Conservation (phyloP, 2,797 vertebrate genomes). For the Uromys caudimaculatus region DNA sequence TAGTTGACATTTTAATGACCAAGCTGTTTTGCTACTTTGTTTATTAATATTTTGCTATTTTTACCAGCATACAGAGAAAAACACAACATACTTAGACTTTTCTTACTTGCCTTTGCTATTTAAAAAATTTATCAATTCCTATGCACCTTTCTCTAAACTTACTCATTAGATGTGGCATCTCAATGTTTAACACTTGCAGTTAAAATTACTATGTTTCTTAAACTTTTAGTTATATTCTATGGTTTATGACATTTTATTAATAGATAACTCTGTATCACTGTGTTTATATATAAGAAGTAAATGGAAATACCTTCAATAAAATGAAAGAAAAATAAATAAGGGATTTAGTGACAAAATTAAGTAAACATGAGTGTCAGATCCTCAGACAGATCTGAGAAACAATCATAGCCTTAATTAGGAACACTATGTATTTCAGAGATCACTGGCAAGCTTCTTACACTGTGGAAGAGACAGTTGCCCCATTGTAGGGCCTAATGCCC, state of each 20-base stretch:
- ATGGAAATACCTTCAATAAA: accelerated
- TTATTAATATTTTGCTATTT: not conserved
- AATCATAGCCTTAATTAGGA: not conserved
- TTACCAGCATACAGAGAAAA: not conserved
- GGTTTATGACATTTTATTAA: not conserved
- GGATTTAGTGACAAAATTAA: not conserved
- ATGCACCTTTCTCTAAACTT: not conserved
- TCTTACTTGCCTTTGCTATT: not conserved
- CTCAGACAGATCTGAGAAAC: slow-evolving; percentile 8
- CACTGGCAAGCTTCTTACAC: slow-evolving; percentile 31
- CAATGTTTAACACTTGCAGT: not conserved
- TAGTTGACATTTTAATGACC: not conserved
- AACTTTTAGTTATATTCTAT: not conserved
- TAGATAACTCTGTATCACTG: not conserved
- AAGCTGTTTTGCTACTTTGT: not conserved
- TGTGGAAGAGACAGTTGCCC: slow-evolving; percentile 57
- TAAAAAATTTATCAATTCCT: not conserved
- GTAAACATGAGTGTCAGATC: not conserved
- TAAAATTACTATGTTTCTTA: not conserved
- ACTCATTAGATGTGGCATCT: not conserved
- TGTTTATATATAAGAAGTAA: not conserved
- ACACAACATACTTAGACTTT: not conserved
- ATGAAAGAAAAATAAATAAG: slow-evolving; percentile 28
- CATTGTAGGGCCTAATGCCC: slow-evolving; percentile 61
- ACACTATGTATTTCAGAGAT: slow-evolving; percentile 34